A percentile compares a stretch with the other conserved stretches of the same genome.
phyloP scores from a whole-genome alignment of 2,888 invertebrate species.

The Agrochola circellaris region DNA sequence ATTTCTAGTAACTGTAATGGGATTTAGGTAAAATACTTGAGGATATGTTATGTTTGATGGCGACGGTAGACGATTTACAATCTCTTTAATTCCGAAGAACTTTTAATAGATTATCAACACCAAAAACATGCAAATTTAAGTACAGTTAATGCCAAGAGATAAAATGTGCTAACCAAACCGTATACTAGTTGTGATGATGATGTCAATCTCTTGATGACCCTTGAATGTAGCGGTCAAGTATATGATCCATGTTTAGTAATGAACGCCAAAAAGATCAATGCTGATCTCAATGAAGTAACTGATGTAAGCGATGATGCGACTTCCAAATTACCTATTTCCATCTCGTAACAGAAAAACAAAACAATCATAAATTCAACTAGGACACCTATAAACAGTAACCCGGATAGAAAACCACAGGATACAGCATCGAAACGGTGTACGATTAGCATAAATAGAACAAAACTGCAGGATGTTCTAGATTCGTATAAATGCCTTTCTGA shows the following conservation, averaged over 20 bases:
- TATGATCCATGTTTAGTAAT: constrained; percentile 9
- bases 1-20: constrained; percentile 32
- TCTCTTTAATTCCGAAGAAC: not conserved
- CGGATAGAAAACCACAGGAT: constrained; percentile 47
- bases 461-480: constrained; percentile 46
- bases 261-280: not conserved
- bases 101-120: not conserved
- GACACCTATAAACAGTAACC: constrained; percentile 37
- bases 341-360: constrained; percentile 24
- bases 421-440: constrained; percentile 27
- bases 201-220: not conserved
- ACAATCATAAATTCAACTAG: constrained; percentile 28
- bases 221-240: not conserved
- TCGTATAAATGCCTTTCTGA: not conserved
- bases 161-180: not conserved
- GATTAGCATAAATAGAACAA: constrained; percentile 39
- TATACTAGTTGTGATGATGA: not conserved
- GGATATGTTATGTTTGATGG: constrained; percentile 3
- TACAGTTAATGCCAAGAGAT: constrained; percentile 3
- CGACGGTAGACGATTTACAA: not conserved
- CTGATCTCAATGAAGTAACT: constrained; percentile 25
- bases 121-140: constrained; percentile 11
- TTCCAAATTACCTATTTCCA: constrained; percentile 22
- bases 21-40: constrained; percentile 23
- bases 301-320: constrained; percentile 11